These are phyloP conservation scores for Amyelois transitella DNA, from an alignment of 1,140 invertebrate genomes.

Conservation along the genomic window DNA sequence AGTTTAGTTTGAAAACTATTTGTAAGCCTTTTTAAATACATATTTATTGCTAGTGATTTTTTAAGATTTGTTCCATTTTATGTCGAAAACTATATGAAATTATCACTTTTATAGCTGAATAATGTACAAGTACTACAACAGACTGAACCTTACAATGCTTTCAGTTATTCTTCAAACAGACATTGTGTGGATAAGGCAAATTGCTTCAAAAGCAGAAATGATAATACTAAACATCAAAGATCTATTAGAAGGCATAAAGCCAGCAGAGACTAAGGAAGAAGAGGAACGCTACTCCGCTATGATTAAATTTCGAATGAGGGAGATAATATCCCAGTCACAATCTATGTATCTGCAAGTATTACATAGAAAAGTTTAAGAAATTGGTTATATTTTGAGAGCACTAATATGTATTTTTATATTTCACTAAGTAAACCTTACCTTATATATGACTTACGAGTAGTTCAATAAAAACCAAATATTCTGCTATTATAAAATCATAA, in stretches of 20 bases:
- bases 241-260: slow-evolving; percentile 34
- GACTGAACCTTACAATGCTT: slow-evolving; percentile 2
- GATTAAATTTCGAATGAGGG: slow-evolving; percentile 34
- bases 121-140: not conserved
- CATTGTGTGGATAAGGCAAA: slow-evolving; percentile 51
- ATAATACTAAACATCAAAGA: slow-evolving; percentile 45
- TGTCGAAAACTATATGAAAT: too few species aligned
- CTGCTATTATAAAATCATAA: too few species aligned
- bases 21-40: too few species aligned
- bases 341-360: slow-evolving; percentile 36
- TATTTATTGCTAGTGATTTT: too few species aligned
- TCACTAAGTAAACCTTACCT: too few species aligned
- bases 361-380: too few species aligned
- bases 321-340: slow-evolving; percentile 39
- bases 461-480: too few species aligned
- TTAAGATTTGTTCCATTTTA: too few species aligned
- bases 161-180: slow-evolving; percentile 50
- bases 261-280: slow-evolving; percentile 21
- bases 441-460: too few species aligned
- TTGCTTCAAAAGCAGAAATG: slow-evolving; percentile 45
- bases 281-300: slow-evolving; percentile 17
- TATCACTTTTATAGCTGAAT: too few species aligned
- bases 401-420: not conserved
- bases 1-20: too few species aligned
- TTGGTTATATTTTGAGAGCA: too few species aligned